Evolutionary conservation across 2,797 vertebrate genomes (phyloP).

Genomic region (Pangasius krempfi): DNA sequence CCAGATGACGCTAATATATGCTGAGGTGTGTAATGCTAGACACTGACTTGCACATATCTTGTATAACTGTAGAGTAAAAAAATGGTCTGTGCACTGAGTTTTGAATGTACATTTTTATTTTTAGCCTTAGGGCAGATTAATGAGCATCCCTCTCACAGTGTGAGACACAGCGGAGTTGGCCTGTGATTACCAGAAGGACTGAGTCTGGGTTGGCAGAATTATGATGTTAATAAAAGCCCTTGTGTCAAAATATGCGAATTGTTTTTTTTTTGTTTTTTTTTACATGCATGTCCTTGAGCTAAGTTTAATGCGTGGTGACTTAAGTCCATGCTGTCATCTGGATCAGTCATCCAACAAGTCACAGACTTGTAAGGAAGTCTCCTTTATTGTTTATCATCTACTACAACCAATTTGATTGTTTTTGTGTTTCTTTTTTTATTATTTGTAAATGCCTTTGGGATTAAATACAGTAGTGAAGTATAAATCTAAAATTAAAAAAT

Average conservation of each 20-base stretch:
- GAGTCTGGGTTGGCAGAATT: constrained; percentile 23
- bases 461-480: not conserved
- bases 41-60: not conserved
- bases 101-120: constrained; percentile 22
- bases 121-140: constrained; percentile 30
- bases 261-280: not conserved
- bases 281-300: not conserved
- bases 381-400: not conserved
- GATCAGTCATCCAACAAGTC: not conserved
- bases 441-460: not conserved
- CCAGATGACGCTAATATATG: constrained; percentile 29
- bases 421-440: not conserved
- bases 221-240: constrained; percentile 24
- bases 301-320: not conserved
- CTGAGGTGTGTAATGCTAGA: constrained; percentile 8
- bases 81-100: not conserved
- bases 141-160: constrained; percentile 9
- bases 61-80: not conserved
- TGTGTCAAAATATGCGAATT: not conserved
- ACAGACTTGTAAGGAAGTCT: not conserved
- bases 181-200: constrained; percentile 33
- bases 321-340: constrained; percentile 23
- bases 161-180: constrained; percentile 27
- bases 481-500: not conserved
- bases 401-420: not conserved